These are phyloP conservation scores for Amaurobius ferox DNA, from an alignment of 2,888 invertebrate genomes.

Conservation along the genomic window DNA sequence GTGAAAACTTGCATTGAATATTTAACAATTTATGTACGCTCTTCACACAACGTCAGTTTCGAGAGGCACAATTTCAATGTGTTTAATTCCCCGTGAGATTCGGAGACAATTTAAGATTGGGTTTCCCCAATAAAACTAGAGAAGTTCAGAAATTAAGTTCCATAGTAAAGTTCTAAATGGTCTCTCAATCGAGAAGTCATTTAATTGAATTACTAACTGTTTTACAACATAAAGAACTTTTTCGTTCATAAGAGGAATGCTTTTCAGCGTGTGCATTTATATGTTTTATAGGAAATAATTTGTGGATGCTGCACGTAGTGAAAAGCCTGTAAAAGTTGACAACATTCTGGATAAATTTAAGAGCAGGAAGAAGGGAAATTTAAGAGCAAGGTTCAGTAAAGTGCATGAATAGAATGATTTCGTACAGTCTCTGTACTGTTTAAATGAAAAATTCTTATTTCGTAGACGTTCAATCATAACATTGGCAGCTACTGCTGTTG, in stretches of 20 bases:
- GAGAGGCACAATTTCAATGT: not conserved
- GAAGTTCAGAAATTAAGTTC: not conserved
- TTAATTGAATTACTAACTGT: not conserved
- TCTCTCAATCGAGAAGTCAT: not conserved
- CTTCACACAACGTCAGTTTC: not conserved
- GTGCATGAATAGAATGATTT: too few relatives aligned
- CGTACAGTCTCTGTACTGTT: too few relatives aligned
- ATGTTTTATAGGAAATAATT: too few relatives aligned
- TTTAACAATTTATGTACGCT: not conserved
- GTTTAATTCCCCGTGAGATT: not conserved
- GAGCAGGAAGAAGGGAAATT: too few relatives aligned
- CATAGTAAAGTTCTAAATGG: not conserved
- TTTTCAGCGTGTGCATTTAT: too few relatives aligned
- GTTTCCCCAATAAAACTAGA: not conserved
- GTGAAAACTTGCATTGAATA: not conserved
- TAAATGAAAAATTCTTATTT: too few relatives aligned
- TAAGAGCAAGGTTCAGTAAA: too few relatives aligned
- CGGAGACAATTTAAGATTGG: not conserved
- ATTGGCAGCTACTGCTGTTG: too few relatives aligned
- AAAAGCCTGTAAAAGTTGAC: too few relatives aligned
- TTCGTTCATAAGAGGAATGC: not conserved
- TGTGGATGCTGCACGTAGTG: too few relatives aligned
- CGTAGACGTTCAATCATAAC: too few relatives aligned
- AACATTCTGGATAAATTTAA: too few relatives aligned
- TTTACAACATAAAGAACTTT: not conserved